Conservation (phyloP, 2,797 vertebrate genomes). For the Salarias fasciatus region DNA sequence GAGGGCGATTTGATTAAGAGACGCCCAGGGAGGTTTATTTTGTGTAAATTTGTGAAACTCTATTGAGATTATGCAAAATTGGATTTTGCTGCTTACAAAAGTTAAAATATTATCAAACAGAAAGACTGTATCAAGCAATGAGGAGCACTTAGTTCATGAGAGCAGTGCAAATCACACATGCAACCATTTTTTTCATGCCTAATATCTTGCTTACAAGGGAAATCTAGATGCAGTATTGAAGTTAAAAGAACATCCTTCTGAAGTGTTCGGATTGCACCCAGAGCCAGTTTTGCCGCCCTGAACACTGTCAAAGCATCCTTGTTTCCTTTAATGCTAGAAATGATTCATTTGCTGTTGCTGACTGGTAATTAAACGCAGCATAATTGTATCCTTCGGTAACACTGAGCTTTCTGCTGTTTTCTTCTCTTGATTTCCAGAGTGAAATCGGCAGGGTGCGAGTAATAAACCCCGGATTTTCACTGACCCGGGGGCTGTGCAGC, state of each 20-base stretch:
- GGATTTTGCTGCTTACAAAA: neutral
- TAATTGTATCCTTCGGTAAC: neutral
- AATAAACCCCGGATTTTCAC: neutral
- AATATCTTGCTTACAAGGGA: too few relatives aligned
- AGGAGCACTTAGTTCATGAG: too few relatives aligned
- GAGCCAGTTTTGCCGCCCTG: neutral
- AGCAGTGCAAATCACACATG: too few relatives aligned
- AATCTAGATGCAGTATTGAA: too few relatives aligned
- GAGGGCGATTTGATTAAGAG: slow-evolving; percentile 17
- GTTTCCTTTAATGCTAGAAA: neutral
- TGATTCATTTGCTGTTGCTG: neutral
- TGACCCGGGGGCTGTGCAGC: neutral
- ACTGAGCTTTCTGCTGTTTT: neutral
- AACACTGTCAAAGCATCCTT: neutral
- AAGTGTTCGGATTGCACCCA: neutral
- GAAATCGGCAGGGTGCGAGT: slow-evolving; percentile 4
- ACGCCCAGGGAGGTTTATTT: slow-evolving; percentile 15
- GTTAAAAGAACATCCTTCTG: too few relatives aligned
- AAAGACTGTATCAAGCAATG: too few relatives aligned
- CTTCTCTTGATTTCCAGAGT: slow-evolving; percentile 11
- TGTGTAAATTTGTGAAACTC: slow-evolving; percentile 11
- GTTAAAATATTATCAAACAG: too few relatives aligned
- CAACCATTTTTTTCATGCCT: too few relatives aligned
- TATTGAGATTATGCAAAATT: neutral
- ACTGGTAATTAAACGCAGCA: neutral